phyloP scores from a whole-genome alignment of 2,888 invertebrate species.

The Apamea monoglypha region DNA sequence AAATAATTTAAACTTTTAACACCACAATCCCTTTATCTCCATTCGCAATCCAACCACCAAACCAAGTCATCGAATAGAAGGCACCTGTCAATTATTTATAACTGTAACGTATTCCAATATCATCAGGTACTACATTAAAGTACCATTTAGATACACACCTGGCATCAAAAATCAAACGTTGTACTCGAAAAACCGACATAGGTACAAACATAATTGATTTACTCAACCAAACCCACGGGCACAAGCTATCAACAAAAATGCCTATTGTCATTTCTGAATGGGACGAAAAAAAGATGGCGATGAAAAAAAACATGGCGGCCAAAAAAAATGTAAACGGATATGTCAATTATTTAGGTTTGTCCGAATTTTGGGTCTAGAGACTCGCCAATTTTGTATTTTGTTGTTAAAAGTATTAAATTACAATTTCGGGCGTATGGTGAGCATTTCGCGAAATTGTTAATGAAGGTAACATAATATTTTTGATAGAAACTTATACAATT shows the following conservation, averaged over 20 bases:
- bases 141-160: constrained; percentile 28
- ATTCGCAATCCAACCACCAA: neutral
- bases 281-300: constrained; percentile 19
- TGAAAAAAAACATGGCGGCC: constrained; percentile 30
- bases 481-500: constrained; percentile 23
- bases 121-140: neutral
- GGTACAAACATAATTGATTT: constrained; percentile 34
- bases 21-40: neutral
- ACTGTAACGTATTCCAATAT: neutral
- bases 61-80: neutral
- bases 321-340: constrained; percentile 71
- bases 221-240: constrained; percentile 15
- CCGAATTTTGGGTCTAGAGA: constrained; percentile 21
- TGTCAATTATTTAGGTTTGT: constrained; percentile 69
- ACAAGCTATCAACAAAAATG: constrained; percentile 20
- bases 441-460: constrained; percentile 53
- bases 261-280: constrained; percentile 33
- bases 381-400: constrained; percentile 33
- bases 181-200: constrained; percentile 3
- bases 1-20: neutral
- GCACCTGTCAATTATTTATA: constrained; percentile 26
- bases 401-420: constrained; percentile 55
- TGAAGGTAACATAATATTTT: constrained; percentile 55
- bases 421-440: constrained; percentile 29
- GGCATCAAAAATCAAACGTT: constrained; percentile 8